These are phyloP conservation scores for Resseliella maxima DNA, from an alignment of 2,888 invertebrate species.

Conservation along the genomic window DNA sequence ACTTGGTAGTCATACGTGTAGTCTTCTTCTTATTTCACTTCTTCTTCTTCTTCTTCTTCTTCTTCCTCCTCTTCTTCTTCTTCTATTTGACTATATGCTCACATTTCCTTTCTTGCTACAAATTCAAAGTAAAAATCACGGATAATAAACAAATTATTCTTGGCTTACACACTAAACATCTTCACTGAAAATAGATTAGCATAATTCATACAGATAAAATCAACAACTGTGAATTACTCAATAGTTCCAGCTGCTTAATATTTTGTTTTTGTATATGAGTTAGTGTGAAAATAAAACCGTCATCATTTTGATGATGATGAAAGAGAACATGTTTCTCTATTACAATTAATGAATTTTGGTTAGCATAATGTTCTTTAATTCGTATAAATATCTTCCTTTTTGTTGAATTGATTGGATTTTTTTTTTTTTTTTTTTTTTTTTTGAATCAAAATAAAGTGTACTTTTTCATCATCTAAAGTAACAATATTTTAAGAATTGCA, in stretches of 20 bases:
- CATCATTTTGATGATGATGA: background rate
- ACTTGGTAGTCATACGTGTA: background rate
- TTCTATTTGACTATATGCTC: background rate
- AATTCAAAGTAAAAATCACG: slow-evolving; percentile 31
- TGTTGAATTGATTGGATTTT: background rate
- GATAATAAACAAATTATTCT: background rate
- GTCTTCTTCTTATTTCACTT: background rate
- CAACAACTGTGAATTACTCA: background rate
- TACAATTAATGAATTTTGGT: slow-evolving; percentile 6
- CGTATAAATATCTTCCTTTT: slow-evolving; percentile 1
- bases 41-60: no score
- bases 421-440: background rate
- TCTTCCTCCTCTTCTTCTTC: no score
- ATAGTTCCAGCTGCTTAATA: background rate
- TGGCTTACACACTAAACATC: background rate
- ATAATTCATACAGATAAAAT: background rate
- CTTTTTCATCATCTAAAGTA: background rate
- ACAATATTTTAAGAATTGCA: background rate
- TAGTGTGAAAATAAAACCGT: background rate
- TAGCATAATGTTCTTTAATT: background rate
- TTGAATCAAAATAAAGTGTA: background rate
- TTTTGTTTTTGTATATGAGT: background rate
- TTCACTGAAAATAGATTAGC: slow-evolving; percentile 17
- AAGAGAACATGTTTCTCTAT: background rate
- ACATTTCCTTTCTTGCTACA: background rate